These are phyloP conservation scores for Drosophila mercatorum DNA, from an alignment of 2,888 invertebrate genomes.

Conservation along the genomic window DNA sequence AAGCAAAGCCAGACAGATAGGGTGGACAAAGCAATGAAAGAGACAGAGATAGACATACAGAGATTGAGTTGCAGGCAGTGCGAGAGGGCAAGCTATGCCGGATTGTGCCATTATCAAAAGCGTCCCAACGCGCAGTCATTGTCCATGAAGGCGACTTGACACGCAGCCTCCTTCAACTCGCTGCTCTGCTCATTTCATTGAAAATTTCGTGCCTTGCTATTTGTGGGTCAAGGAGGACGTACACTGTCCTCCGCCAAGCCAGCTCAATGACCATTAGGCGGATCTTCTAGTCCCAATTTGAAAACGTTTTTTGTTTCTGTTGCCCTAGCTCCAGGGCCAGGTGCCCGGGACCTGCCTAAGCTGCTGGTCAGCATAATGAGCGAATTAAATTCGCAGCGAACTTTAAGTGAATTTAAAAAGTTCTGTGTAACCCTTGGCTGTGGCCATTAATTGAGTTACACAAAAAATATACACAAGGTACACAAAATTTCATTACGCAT, in stretches of 20 bases:
- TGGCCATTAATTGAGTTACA: conserved; percentile 65
- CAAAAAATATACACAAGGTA: conserved; percentile 47
- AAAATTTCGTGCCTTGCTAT: conserved; percentile 39
- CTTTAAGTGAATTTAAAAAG: conserved; percentile 66
- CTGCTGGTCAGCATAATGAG: conserved; percentile 52
- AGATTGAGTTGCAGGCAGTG: not conserved
- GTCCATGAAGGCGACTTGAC: conserved; percentile 43
- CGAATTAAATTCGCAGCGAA: conserved; percentile 28
- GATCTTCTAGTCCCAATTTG: conserved; percentile 54
- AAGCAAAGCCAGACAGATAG: conserved; percentile 7
- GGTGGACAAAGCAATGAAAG: conserved; percentile 1
- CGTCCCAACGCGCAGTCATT: conserved; percentile 37
- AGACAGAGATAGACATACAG: not conserved
- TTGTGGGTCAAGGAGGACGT: conserved; percentile 54
- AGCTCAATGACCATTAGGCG: conserved; percentile 63
- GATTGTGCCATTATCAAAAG: conserved; percentile 37
- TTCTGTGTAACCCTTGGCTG: conserved; percentile 15
- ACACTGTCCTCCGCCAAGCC: conserved; percentile 31
- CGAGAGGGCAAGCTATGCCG: conserved; percentile 7
- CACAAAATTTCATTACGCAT: conserved; percentile 67
- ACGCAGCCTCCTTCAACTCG: conserved; percentile 16
- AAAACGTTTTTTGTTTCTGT: conserved; percentile 15
- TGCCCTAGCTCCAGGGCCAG: conserved; percentile 24
- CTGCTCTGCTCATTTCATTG: conserved; percentile 27
- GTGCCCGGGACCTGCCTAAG: conserved; percentile 34